These are phyloP conservation scores for Campylomormyrus numenius DNA, from an alignment of 2,113 vertebrate genomes.

Conservation along the genomic window DNA sequence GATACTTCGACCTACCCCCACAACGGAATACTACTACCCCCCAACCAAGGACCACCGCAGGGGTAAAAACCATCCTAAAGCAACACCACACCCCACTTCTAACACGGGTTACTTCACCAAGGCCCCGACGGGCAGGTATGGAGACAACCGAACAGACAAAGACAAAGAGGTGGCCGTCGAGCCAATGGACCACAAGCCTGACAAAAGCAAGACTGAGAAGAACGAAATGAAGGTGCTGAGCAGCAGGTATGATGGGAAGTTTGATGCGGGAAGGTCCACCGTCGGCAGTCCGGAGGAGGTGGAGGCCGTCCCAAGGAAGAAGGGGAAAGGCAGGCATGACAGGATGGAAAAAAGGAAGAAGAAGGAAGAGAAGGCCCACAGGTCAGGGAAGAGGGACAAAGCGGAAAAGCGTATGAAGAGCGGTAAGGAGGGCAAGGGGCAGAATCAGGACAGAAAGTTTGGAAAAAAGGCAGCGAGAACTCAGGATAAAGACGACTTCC, in stretches of 20 bases:
- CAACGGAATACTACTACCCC: constrained; percentile 57
- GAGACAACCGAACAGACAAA: constrained; percentile 77
- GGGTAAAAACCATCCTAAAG: constrained; percentile 54
- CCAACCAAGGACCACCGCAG: constrained; percentile 54
- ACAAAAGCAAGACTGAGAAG: constrained; percentile 75
- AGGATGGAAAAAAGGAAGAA: constrained; percentile 83
- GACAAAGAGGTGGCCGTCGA: constrained; percentile 55
- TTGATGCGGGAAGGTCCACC: constrained; percentile 58
- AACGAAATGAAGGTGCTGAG: constrained; percentile 66
- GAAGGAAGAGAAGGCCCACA: constrained; percentile 69
- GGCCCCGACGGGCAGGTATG: constrained; percentile 51
- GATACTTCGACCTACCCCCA: constrained; percentile 50
- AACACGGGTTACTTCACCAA: constrained; percentile 47
- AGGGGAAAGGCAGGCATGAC: constrained; percentile 68
- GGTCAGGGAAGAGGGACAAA: constrained; percentile 71
- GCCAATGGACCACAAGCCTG: constrained; percentile 61
- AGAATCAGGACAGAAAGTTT: constrained; percentile 68
- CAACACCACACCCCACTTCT: constrained; percentile 50
- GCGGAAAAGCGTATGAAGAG: constrained; percentile 69
- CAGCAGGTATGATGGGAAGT: constrained; percentile 80
- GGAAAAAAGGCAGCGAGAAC: constrained; percentile 66
- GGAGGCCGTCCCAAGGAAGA: constrained; percentile 55
- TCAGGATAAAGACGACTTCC: constrained; percentile 55
- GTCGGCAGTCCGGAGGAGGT: constrained; percentile 55
- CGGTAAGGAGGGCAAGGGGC: constrained; percentile 63